Evolutionary conservation across 1,140 invertebrate genomes (phyloP).

Genomic region (Orius laevigatus): DNA sequence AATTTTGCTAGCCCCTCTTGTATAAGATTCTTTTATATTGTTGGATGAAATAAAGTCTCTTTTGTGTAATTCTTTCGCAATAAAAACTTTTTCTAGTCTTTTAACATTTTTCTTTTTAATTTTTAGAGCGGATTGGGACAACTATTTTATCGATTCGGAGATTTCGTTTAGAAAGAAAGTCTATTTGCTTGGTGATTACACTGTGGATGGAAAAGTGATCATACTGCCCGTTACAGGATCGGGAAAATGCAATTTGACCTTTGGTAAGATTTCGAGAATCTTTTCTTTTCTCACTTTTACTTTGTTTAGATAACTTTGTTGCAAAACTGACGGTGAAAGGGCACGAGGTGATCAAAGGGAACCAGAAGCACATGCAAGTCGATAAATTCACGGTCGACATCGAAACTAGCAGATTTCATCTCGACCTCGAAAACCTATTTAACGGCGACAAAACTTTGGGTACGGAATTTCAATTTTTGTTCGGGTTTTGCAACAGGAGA

Average conservation of each 20-base stretch:
- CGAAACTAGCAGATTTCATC: constrained; percentile 16
- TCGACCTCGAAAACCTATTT: constrained; percentile 22
- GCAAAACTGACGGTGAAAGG: constrained; percentile 14
- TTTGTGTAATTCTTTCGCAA: too few relatives aligned
- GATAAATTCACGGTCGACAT: constrained; percentile 16
- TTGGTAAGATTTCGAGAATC: constrained; percentile 29
- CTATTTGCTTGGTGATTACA: constrained; percentile 7
- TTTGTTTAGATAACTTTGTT: constrained; percentile 26
- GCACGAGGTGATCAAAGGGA: constrained; percentile 15
- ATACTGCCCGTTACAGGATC: constrained; percentile 33
- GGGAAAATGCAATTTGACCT: constrained; percentile 28
- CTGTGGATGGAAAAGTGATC: constrained; percentile 28
- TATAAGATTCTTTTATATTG: too few relatives aligned
- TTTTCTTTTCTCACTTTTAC: constrained; percentile 3
- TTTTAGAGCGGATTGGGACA: constrained; percentile 10
- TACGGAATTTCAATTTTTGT: constrained; percentile 8
- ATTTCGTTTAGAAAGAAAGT: constrained; percentile 1
- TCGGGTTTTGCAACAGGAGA: too few relatives aligned
- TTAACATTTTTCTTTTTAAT: background rate
- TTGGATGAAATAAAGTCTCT: too few relatives aligned
- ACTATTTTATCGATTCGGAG: constrained; percentile 1
- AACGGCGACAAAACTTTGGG: constrained; percentile 23
- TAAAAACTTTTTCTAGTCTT: background rate
- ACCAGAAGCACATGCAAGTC: constrained; percentile 16
- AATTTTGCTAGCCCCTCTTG: too few relatives aligned